phyloP scores from a whole-genome alignment of 1,140 invertebrate species.

The Monochamus saltuarius region DNA sequence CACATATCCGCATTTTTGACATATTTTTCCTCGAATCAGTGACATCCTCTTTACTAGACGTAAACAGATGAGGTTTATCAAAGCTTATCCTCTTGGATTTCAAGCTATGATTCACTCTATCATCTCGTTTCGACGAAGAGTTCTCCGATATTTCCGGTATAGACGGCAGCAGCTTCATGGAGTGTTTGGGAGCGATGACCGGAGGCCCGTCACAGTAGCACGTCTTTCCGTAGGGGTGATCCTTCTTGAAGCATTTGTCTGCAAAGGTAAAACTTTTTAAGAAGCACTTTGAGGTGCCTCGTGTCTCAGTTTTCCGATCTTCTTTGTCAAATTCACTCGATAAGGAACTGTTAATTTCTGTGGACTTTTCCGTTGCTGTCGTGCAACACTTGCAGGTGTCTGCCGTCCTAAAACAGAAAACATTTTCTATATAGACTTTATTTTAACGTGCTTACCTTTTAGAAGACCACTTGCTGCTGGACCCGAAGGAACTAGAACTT shows the following conservation, averaged over 20 bases:
- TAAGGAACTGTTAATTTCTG: constrained; percentile 19
- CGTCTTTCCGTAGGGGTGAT: neutral
- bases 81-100: constrained; percentile 9
- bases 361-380: constrained; percentile 1
- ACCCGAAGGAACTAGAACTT: constrained; percentile 14
- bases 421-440: neutral
- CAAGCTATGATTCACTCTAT: neutral
- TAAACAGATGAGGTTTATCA: constrained; percentile 15
- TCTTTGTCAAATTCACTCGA: constrained; percentile 31
- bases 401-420: neutral
- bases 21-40: constrained; percentile 3
- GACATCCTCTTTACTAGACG: constrained; percentile 2
- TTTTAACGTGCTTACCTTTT: constrained; percentile 7
- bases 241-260: neutral
- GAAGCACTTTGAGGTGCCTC: neutral
- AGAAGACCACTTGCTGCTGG: constrained; percentile 28
- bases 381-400: constrained; percentile 26
- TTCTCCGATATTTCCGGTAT: constrained; percentile 37
- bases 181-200: constrained; percentile 24
- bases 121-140: constrained; percentile 7
- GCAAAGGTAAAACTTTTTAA: constrained; percentile 4
- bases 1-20: neutral
- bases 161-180: constrained; percentile 32
- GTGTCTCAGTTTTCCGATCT: constrained; percentile 15
- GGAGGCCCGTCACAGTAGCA: constrained; percentile 15